Evolutionary conservation across 2,797 vertebrate genomes (phyloP).

Genomic region (Discoglossus pictus): DNA sequence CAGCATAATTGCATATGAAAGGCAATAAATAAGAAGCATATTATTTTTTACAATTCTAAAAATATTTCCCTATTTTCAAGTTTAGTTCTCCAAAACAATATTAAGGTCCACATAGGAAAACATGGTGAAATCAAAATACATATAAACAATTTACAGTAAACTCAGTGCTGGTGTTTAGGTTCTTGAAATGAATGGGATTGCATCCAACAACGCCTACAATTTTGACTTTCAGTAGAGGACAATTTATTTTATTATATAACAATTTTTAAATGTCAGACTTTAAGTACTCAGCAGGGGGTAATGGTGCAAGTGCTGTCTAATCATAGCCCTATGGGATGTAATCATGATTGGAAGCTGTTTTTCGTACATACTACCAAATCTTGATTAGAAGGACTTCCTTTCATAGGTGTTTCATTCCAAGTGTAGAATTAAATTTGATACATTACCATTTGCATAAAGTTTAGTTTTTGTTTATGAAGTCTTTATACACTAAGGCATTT

Average conservation of each 20-base stretch:
- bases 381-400: conserved; percentile 31
- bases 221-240: conserved; percentile 30
- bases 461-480: conserved; percentile 11
- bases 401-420: conserved; percentile 31
- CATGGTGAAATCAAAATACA: too few species aligned
- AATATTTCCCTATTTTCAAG: too few species aligned
- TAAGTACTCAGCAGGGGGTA: conserved; percentile 38
- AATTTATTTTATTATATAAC: conserved; percentile 29
- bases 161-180: conserved; percentile 2
- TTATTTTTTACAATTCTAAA: too few species aligned
- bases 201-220: conserved; percentile 8
- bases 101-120: too few species aligned
- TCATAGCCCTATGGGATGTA: conserved; percentile 34
- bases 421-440: conserved; percentile 35
- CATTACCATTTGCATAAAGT: conserved; percentile 29
- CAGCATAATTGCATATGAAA: too few species aligned
- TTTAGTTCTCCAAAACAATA: too few species aligned
- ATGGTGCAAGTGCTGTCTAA: conserved; percentile 25
- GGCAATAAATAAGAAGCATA: too few species aligned
- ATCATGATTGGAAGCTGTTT: conserved; percentile 39
- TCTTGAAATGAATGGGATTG: conserved; percentile 1
- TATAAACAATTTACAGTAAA: too few species aligned
- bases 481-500: not conserved
- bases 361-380: conserved; percentile 3
- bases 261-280: conserved; percentile 27